These are phyloP conservation scores for Rhabdophis nuchalis DNA, from an alignment of 2,797 vertebrate species.

Conservation along the genomic window DNA sequence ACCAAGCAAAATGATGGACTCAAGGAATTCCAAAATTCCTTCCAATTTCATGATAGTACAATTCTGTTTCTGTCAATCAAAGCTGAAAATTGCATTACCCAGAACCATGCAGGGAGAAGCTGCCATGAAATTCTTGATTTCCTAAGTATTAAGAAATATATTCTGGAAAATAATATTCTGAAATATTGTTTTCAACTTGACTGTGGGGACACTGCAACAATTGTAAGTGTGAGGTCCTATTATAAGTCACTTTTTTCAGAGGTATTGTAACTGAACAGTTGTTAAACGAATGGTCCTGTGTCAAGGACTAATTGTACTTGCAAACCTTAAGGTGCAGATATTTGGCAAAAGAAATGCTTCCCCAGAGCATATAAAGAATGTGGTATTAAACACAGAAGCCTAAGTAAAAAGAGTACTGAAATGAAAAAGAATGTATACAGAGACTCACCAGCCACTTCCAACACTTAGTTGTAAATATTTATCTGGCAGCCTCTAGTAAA, in stretches of 20 bases:
- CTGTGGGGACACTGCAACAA: not conserved
- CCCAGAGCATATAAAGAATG: conserved; percentile 1
- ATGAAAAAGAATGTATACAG: conserved; percentile 63
- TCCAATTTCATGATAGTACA: not conserved
- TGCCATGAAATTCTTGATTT: not conserved
- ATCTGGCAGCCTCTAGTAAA: conserved; percentile 60
- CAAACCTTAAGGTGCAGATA: not conserved
- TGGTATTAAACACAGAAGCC: conserved; percentile 37
- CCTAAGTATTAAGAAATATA: not conserved
- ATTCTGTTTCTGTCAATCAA: not conserved
- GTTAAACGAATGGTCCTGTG: not conserved
- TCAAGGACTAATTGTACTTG: not conserved
- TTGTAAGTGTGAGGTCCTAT: conserved; percentile 17
- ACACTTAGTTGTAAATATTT: conserved; percentile 70
- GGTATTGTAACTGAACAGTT: not conserved
- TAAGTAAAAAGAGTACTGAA: conserved; percentile 45
- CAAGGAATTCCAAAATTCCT: not conserved
- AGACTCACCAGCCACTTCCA: conserved; percentile 44
- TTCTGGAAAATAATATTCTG: not conserved
- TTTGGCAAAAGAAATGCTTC: not conserved
- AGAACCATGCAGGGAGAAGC: not conserved
- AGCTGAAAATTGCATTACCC: not conserved
- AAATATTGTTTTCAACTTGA: not conserved
- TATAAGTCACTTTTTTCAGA: not conserved
- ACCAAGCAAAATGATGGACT: not conserved